Conservation (phyloP, 2,113 vertebrate species). For the Jacana jacana region DNA sequence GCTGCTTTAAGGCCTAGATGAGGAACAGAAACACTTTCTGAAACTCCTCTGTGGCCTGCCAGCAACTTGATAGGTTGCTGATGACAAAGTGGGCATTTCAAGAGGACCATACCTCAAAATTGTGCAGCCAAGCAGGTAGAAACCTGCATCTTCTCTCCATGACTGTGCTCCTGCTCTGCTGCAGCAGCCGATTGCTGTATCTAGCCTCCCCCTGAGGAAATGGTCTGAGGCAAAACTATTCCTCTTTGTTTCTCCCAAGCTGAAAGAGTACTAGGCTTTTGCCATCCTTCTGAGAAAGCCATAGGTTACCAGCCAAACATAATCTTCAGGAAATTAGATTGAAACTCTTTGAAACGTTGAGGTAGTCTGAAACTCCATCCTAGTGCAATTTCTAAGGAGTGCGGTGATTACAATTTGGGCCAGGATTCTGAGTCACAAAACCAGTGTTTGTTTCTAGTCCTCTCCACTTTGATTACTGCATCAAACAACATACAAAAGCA, state of each 20-base stretch:
- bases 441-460: not conserved
- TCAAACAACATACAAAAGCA: not conserved
- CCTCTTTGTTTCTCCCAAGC: not conserved
- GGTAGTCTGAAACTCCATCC: not conserved
- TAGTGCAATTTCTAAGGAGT: not conserved
- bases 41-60: not conserved
- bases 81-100: not conserved
- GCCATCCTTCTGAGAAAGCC: not conserved
- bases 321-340: not conserved
- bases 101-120: not conserved
- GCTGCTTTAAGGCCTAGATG: not conserved
- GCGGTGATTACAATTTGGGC: not conserved
- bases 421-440: not conserved
- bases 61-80: not conserved
- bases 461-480: not conserved
- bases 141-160: not conserved
- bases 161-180: not conserved
- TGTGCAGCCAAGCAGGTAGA: not conserved
- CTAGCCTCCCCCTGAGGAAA: rapidly evolving
- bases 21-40: not conserved
- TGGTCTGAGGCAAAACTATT: not conserved
- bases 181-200: not conserved
- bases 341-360: not conserved
- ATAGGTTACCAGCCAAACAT: not conserved
- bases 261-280: not conserved